phyloP scores from a whole-genome alignment of 2,888 invertebrate species.

The Cantharis rustica region DNA sequence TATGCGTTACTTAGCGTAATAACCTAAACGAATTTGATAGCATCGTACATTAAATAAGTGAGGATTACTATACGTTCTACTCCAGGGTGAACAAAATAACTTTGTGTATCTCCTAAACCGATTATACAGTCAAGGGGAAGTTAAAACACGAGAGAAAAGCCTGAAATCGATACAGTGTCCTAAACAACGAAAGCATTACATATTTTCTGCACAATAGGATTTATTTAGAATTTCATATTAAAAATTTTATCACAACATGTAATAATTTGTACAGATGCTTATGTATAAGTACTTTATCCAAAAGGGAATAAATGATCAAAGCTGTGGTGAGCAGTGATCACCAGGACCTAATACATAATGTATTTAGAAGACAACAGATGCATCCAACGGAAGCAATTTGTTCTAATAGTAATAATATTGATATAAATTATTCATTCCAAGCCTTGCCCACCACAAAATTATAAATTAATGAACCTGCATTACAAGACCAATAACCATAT shows the following conservation, averaged over 20 bases:
- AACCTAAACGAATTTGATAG: constrained; percentile 3
- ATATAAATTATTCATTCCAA: constrained; percentile 15
- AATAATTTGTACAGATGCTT: neutral
- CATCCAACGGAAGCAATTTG: constrained; percentile 9
- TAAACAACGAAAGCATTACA: neutral
- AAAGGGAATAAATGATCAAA: constrained; percentile 29
- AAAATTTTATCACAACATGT: neutral
- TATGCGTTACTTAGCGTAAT: neutral
- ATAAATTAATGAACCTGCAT: neutral
- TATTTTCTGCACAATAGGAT: neutral
- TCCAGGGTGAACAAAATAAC: constrained; percentile 10
- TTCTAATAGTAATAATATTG: constrained; percentile 11
- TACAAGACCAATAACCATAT: neutral
- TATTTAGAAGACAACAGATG: constrained; percentile 24
- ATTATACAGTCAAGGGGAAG: constrained; percentile 21
- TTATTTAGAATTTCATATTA: neutral
- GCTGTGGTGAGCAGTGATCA: constrained; percentile 2
- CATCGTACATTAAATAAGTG: constrained; percentile 5
- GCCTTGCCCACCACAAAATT: neutral
- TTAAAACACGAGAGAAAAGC: constrained; percentile 15
- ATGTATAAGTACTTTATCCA: constrained; percentile 1
- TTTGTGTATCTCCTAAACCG: constrained; percentile 21
- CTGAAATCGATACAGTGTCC: constrained; percentile 9
- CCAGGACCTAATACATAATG: constrained; percentile 9
- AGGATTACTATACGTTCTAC: constrained; percentile 20